Percentiles rank a stretch among this genome's conserved stretches.
Conservation (phyloP, 2,888 invertebrate genomes). For the Erebia epiphron region DNA sequence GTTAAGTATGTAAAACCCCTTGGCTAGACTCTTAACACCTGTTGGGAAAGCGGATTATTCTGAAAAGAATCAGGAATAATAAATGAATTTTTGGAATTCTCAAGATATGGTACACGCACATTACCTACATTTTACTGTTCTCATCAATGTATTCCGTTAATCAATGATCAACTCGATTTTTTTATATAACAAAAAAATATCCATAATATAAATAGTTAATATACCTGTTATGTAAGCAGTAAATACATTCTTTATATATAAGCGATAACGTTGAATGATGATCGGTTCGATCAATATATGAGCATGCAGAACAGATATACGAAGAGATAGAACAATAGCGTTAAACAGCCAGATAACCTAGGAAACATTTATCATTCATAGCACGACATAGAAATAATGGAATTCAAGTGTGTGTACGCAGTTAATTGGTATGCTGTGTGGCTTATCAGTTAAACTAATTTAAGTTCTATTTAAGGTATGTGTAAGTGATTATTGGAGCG, state of each 20-base stretch:
- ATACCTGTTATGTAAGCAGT: neutral
- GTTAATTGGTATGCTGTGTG: slow-evolving; percentile 20
- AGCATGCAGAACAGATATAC: slow-evolving; percentile 40
- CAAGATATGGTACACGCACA: no score
- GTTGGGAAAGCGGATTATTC: no score
- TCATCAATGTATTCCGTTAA: no score
- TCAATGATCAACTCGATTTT: no score
- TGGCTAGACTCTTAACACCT: no score
- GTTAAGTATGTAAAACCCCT: no score
- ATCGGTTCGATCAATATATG: slow-evolving; percentile 30
- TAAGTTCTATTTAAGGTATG: slow-evolving; percentile 23
- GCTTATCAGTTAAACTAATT: slow-evolving; percentile 22
- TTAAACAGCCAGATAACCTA: slow-evolving; percentile 35
- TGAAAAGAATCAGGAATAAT: no score
- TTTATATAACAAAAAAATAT: neutral
- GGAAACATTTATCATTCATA: slow-evolving; percentile 38
- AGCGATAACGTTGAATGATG: slow-evolving; percentile 28
- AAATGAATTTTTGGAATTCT: no score
- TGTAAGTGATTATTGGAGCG: slow-evolving; percentile 24
- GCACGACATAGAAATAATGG: slow-evolving; percentile 36
- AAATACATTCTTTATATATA: slow-evolving; percentile 14
- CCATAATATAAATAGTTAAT: neutral
- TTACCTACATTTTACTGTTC: no score
- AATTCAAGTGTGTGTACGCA: slow-evolving; percentile 26
- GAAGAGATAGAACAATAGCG: slow-evolving; percentile 36